phyloP scores from a whole-genome alignment of 2,113 vertebrate species.

The Actenoides lindsayi region DNA sequence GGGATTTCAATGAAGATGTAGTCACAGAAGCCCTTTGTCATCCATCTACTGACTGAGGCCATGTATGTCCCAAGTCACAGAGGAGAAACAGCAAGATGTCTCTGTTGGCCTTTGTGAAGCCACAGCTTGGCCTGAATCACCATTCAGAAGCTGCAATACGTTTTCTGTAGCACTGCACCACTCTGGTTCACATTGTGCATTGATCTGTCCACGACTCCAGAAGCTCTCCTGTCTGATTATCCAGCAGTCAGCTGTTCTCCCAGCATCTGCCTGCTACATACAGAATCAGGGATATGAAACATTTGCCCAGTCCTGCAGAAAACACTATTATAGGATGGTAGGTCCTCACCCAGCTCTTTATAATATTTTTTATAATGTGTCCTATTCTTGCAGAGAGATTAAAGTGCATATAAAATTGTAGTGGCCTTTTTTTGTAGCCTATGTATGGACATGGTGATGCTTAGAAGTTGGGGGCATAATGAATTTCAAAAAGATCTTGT shows the following conservation, averaged over 20 bases:
- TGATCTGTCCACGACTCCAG: neutral
- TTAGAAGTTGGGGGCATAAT: accelerated
- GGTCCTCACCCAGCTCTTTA: neutral
- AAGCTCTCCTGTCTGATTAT: neutral
- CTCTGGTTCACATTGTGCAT: accelerated
- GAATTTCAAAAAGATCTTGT: neutral
- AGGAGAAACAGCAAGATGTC: neutral
- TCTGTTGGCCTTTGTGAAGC: neutral
- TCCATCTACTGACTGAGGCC: neutral
- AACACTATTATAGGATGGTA: neutral
- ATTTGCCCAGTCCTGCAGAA: neutral
- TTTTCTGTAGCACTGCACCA: neutral
- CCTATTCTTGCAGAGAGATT: neutral
- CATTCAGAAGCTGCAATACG: neutral
- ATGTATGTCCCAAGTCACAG: accelerated
- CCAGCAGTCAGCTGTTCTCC: neutral
- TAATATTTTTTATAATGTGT: neutral
- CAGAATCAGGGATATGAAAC: neutral
- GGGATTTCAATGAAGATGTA: neutral
- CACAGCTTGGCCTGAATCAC: neutral
- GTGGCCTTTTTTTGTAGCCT: neutral
- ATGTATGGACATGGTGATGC: neutral
- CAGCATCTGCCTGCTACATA: neutral
- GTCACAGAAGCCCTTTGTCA: neutral
- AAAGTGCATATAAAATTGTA: neutral